Base-by-base conservation (phyloP, 1,140 invertebrate genomes). In the Macrocentrus cingulum region DNA sequence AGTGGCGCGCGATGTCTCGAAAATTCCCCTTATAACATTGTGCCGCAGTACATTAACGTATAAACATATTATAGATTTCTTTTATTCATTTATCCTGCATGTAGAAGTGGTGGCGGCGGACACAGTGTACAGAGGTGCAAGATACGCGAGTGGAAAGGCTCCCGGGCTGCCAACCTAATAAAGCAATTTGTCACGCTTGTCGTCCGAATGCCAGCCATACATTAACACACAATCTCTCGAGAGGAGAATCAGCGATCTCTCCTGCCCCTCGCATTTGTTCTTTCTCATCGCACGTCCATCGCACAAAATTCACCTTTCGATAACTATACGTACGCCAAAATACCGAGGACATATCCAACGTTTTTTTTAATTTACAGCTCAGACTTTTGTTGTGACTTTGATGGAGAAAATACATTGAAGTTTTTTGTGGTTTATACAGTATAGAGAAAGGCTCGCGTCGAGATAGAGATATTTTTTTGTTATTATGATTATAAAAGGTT, bases 181-280 rank as follows among this genome's bases (percentile, higher is more conserved):
- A 77, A 77, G 75, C 73, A 76, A 76, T 77, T 77, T 77, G 75
- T 76, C 75, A 77, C 73, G 75, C 66, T 76, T 77, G 75, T 77
- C 73, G 71, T 75, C 73, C 72, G 66, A 75, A 77, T 77, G 71
- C 75, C 75, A 74, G 72, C 68, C 68, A 75, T 73, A 73, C 74
- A 76, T 76, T 76, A 76, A 75, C 72, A 73, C 74, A 74, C 71
- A 75, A 75, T 75, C 73, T 75, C 63, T 63, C 65, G 41, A 45
- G 50, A 48, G 65, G 64, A 71, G 64, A 67, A 58, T 63, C 65
- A 53, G 58, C 51, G 29, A 54, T 39, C 8, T 13, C 37, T 37
- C 49, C 32, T 51, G 32, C 16, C 37, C 36, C 20, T 18, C 19
- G n/a, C n/a, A n/a, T n/a, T 42, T 36, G 20, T 19, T 42, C 36